These are phyloP conservation scores for Bilobella aurantiaca DNA, from an alignment of 1,140 invertebrate genomes.

Conservation along the genomic window DNA sequence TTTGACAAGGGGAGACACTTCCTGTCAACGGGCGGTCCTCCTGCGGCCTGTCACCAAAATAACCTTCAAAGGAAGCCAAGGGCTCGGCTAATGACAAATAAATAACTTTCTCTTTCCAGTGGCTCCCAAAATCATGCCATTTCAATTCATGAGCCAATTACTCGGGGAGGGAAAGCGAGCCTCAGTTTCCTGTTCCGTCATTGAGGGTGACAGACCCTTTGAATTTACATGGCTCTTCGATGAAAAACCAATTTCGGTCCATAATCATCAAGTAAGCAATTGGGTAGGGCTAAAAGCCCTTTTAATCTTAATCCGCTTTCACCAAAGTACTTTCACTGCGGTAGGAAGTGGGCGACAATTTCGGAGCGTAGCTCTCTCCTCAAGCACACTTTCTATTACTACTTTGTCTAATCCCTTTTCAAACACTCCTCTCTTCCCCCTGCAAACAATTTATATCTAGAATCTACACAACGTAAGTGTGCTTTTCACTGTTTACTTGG, in stretches of 20 bases:
- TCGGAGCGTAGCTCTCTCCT: not conserved
- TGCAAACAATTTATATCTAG: not conserved
- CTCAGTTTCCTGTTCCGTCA: constrained; percentile 83
- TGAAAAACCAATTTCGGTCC: constrained; percentile 41
- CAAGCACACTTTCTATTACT: not conserved
- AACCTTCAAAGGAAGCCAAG: not conserved
- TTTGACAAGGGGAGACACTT: not conserved
- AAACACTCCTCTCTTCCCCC: not conserved
- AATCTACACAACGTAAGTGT: not conserved
- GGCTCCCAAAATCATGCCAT: constrained; percentile 75
- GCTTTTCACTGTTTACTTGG: not conserved
- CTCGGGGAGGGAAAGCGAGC: constrained; percentile 81
- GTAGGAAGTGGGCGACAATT: not conserved
- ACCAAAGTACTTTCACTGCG: not conserved
- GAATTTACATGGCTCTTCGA: constrained; percentile 53
- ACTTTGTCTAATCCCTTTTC: not conserved
- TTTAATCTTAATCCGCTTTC: constrained; percentile 12
- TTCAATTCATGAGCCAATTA: constrained; percentile 65
- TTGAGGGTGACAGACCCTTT: constrained; percentile 86
- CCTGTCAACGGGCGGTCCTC: not conserved
- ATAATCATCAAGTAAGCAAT: constrained; percentile 9
- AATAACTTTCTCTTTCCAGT: constrained; percentile 48
- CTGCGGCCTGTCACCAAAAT: no score
- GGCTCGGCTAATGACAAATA: constrained; percentile 1
- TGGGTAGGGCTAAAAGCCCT: not conserved